Base-by-base conservation (phyloP, 2,797 vertebrate species). In the Peromyscus nudipes region DNA sequence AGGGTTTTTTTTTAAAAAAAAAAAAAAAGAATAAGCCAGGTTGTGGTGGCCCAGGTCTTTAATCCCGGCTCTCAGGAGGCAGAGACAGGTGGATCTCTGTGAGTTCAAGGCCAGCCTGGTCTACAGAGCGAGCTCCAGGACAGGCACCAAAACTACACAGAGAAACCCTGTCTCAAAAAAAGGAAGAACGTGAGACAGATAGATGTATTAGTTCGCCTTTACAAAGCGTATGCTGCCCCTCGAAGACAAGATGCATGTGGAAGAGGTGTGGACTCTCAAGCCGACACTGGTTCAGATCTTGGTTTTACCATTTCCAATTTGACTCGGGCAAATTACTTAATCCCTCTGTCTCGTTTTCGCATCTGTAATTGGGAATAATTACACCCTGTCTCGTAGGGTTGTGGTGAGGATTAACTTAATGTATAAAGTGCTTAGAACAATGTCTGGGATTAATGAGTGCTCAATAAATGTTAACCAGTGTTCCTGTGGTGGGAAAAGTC, bases 321-420 rank as follows among this genome's bases (percentile, higher is more conserved):
- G 87, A 95, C 89, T 5, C 90, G 31, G 84, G n/a, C n/a, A 94
- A 91, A 80, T 96, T 67, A 71, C 76, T 93, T 92, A 83, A 83
- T 94, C 79, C 94, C 79, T 90, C 43, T 89, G 94, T 90, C 88
- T 87, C 0, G 0, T 80, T 95, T 97, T 97, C 31, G 79, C 60
- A 62, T 87, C 91, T 90, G 1, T 96, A 93, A 96, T 60, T 89
- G 21, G 37, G 13, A 94, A 79, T 96, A 60, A 65, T 96, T 92
- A 79, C 25, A 80, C 34, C 62, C 86, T 92, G 13, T 62, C n/a
- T 82, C 37, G 27, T 19, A 75, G 88, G 19, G 19, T 25, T 95
- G 57, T 71, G 89, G 76, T 87, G 69, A 96, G 67, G 73, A 87
- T 92, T 95, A 16, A 46, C 46, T 95, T 93, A 87, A 93, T 95